Conservation (phyloP, 2,888 invertebrate species). For the Cephus spinipes region DNA sequence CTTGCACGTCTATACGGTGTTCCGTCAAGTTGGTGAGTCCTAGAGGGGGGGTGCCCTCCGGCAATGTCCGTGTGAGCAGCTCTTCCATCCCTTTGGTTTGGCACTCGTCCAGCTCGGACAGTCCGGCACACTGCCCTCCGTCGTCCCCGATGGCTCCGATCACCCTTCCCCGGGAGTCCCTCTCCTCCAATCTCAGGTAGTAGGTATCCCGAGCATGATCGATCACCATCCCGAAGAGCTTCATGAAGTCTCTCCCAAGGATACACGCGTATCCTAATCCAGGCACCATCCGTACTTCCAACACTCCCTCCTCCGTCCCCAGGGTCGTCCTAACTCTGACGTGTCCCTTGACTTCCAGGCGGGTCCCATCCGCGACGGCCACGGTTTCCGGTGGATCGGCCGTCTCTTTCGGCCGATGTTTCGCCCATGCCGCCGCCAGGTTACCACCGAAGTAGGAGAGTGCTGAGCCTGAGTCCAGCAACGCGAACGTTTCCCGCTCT, state of each 20-base stretch:
- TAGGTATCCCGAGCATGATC: not conserved
- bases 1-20: too few species aligned
- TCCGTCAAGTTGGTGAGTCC: too few species aligned
- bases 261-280: not conserved
- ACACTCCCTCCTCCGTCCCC: not conserved
- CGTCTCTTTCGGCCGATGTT: too few species aligned
- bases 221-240: not conserved
- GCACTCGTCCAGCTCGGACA: not conserved
- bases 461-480: too few species aligned
- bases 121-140: not conserved
- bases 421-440: too few species aligned
- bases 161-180: not conserved
- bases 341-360: not conserved
- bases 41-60: too few species aligned
- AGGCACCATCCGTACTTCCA: not conserved
- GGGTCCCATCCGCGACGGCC: not conserved
- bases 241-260: conserved; percentile 15
- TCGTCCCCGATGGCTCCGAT: not conserved
- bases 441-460: too few species aligned
- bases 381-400: not conserved
- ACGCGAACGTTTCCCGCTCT: too few species aligned
- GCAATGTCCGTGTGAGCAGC: not conserved
- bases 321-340: not conserved
- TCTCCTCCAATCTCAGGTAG: not conserved
- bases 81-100: not conserved